Evolutionary conservation across 1,140 invertebrate genomes (phyloP), one percentile per base, ranked within the genome.

Genomic region (Potamilus streckersoni): DNA sequence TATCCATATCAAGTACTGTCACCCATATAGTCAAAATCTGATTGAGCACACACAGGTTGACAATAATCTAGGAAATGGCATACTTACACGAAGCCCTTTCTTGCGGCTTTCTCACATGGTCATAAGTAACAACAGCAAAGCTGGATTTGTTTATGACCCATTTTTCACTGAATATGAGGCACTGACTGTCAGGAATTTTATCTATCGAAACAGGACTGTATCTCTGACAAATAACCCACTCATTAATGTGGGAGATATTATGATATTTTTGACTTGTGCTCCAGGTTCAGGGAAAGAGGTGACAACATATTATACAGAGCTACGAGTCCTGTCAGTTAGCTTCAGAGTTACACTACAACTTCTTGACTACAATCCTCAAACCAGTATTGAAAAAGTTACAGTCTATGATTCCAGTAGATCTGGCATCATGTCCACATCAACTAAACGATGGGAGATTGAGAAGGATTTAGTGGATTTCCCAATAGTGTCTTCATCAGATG

Each of bases 111-210:
- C 74, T 4, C 80, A 86, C 72, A 81, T 84, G 13, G 85, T 73
- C 3, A 78, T 89, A 66, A 80, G 69, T 3, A 75, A 95, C 71
- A 99, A 99, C 88, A 92, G 93, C 66, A 92, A 95, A 65, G 94
- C 95, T 67, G 98, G 97, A 1, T 94, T 99, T 79, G 93, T 94
- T 74, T 98, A 99, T 85, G 95, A 99, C 91, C 96, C 97, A 4
- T 94, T 94, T 16, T 91, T 99, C 63, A 94, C 94, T 14, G 93
- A 94, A 14, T 85, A 87, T 66, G 87, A 89, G 69, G 85, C 85
- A 13, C 79, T 86, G 2, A 77, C 83, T 65, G 81, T 89, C 0
- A 75, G 86, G 19, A 88, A 86, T 65, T 87, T 83, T 64, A 86
- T 88, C 31, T 76, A 85, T 63, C 70, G 78, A 16, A 75, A 79